A percentile compares a stretch with the other conserved stretches of the same genome.
Conservation (phyloP, 2,797 vertebrate genomes). For the Podarcis lilfordi region DNA sequence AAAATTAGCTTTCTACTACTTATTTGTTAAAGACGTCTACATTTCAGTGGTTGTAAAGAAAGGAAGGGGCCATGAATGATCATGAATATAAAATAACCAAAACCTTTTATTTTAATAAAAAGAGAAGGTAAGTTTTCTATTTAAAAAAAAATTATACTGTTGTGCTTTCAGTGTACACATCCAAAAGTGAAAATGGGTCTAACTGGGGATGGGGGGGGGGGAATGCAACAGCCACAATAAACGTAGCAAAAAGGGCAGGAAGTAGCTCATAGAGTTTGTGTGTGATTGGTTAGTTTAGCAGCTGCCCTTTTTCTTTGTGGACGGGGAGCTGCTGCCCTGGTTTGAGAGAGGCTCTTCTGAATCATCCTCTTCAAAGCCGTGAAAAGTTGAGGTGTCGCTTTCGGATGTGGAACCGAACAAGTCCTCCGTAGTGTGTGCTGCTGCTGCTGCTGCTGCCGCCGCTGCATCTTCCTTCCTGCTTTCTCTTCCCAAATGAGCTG, state of each 20-base stretch:
- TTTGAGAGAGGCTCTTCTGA: constrained; percentile 90
- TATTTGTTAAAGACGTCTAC: constrained; percentile 65
- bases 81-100: constrained; percentile 48
- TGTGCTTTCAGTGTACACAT: constrained; percentile 78
- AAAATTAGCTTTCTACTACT: constrained; percentile 79
- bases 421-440: constrained; percentile 91
- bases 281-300: constrained; percentile 77
- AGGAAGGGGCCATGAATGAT: constrained; percentile 54
- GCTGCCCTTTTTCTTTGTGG: constrained; percentile 87
- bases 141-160: constrained; percentile 49
- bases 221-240: constrained; percentile 65
- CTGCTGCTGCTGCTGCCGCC: constrained; percentile 76
- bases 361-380: constrained; percentile 97
- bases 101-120: constrained; percentile 16
- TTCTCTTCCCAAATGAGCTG: constrained; percentile 90
- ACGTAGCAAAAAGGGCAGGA: constrained; percentile 73
- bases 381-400: constrained; percentile 98
- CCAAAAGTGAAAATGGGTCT: constrained; percentile 61
- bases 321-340: constrained; percentile 85
- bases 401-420: constrained; percentile 97
- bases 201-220: constrained; percentile 26
- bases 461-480: constrained; percentile 88
- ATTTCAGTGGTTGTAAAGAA: constrained; percentile 69
- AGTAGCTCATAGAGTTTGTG: constrained; percentile 67
- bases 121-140: constrained; percentile 27